Evolutionary conservation across 2,888 invertebrate genomes (phyloP).

Genomic region (Cheilosia pagana): DNA sequence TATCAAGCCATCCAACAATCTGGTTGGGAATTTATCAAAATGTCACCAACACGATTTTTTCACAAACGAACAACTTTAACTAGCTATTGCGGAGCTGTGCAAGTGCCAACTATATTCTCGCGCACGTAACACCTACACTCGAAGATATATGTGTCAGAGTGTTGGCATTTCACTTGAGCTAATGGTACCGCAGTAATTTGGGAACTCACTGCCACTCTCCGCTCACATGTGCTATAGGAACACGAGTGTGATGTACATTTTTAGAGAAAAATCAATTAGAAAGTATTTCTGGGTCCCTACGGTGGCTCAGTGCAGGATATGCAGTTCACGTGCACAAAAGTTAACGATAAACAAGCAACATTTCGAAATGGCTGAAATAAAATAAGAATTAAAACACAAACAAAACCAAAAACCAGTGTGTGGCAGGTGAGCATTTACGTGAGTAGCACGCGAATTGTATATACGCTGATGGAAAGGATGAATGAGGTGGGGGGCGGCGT

Average conservation of each 20-base stretch:
- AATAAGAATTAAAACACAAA: slow-evolving; percentile 1
- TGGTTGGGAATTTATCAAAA: slow-evolving; percentile 70
- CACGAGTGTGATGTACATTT: slow-evolving; percentile 35
- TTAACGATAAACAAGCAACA: slow-evolving; percentile 72
- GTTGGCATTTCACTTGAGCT: slow-evolving; percentile 39
- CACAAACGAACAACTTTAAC: slow-evolving; percentile 26
- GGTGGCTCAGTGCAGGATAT: slow-evolving; percentile 53
- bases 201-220: slow-evolving; percentile 45
- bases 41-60: slow-evolving; percentile 69
- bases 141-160: background rate
- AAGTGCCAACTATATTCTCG: slow-evolving; percentile 34
- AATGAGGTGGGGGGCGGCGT: background rate
- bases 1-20: slow-evolving; percentile 66
- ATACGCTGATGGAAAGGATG: slow-evolving; percentile 16
- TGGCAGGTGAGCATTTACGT: slow-evolving; percentile 49
- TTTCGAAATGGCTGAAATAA: slow-evolving; percentile 51
- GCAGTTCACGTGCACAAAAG: slow-evolving; percentile 71
- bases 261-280: slow-evolving; percentile 71
- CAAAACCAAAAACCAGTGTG: slow-evolving; percentile 2
- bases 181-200: slow-evolving; percentile 58
- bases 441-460: slow-evolving; percentile 48
- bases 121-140: too few relatives aligned
- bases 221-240: background rate
- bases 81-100: slow-evolving; percentile 18
- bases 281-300: slow-evolving; percentile 15